Evolutionary conservation across 2,113 vertebrate genomes (phyloP).

Genomic region (Polyodon spathula): DNA sequence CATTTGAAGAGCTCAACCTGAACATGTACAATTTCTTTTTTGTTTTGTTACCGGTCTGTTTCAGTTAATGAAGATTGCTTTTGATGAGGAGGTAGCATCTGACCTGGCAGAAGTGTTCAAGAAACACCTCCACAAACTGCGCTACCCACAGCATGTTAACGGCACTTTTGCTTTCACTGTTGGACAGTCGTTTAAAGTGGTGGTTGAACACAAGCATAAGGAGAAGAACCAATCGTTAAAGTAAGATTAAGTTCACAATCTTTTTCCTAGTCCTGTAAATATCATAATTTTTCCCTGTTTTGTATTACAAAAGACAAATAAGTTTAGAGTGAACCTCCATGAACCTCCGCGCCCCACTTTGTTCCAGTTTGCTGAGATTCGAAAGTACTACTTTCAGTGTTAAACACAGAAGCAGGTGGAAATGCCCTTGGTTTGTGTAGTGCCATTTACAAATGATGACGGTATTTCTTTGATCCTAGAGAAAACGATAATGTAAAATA

Average conservation of each 20-base stretch:
- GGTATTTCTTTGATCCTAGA: too few species aligned
- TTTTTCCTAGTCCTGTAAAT: not conserved
- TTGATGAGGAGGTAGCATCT: constrained; percentile 87
- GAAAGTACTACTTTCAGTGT: too few species aligned
- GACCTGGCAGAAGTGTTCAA: constrained; percentile 86
- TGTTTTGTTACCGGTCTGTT: not conserved
- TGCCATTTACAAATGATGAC: too few species aligned
- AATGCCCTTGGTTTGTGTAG: too few species aligned
- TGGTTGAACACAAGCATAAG: constrained; percentile 77
- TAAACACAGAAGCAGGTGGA: too few species aligned
- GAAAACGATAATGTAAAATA: too few species aligned
- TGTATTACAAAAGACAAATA: too few species aligned
- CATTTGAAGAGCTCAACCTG: not conserved
- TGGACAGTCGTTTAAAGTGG: constrained; percentile 60
- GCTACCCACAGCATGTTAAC: constrained; percentile 78
- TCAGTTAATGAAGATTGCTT: constrained; percentile 84
- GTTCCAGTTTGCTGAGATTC: too few species aligned
- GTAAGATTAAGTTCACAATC: constrained; percentile 41
- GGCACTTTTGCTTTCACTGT: constrained; percentile 82
- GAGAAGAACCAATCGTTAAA: constrained; percentile 89
- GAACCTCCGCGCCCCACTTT: too few species aligned
- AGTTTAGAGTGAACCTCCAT: too few species aligned
- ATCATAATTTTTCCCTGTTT: not conserved
- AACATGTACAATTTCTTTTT: not conserved
- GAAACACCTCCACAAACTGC: constrained; percentile 87